Conservation (phyloP, 1,140 invertebrate genomes). For the Aphelinus atriplicis region DNA sequence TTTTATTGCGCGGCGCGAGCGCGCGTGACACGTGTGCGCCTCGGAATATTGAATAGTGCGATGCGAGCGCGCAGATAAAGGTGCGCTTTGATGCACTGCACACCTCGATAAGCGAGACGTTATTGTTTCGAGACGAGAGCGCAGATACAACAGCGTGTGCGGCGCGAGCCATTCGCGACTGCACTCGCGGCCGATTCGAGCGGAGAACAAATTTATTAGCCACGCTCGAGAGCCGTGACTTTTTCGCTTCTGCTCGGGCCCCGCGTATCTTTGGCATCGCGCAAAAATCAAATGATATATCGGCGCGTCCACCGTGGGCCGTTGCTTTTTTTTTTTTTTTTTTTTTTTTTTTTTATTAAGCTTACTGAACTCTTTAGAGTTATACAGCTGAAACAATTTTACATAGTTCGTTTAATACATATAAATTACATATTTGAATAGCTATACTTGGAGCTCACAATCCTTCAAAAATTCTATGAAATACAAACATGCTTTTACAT, state of each 20-base stretch:
- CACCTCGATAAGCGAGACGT: not conserved
- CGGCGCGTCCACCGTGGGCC: not conserved
- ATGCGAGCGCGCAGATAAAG: too few relatives aligned
- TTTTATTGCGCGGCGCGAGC: constrained; percentile 18
- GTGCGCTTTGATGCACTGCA: not conserved
- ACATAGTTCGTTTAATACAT: too few relatives aligned
- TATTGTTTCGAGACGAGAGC: not conserved
- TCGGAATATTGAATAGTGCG: constrained; percentile 19
- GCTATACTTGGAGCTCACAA: too few relatives aligned
- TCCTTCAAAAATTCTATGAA: too few relatives aligned
- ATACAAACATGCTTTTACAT: too few relatives aligned
- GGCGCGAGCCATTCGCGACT: not conserved
- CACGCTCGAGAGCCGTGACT: not conserved
- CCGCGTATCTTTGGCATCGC: constrained; percentile 11
- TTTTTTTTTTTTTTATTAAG: too few relatives aligned
- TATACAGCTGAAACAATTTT: too few relatives aligned
- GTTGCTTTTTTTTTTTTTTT: not conserved
- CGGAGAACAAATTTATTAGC: constrained; percentile 20
- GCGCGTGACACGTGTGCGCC: constrained; percentile 10
- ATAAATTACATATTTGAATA: too few relatives aligned
- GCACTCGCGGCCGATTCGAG: not conserved
- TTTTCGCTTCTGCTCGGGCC: too few relatives aligned
- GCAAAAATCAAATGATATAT: constrained; percentile 7
- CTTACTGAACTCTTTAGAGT: too few relatives aligned
- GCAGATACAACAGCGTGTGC: not conserved